Conservation (phyloP, 53 echinoderm and acorn worm species). For the Zoroaster sp. region DNA sequence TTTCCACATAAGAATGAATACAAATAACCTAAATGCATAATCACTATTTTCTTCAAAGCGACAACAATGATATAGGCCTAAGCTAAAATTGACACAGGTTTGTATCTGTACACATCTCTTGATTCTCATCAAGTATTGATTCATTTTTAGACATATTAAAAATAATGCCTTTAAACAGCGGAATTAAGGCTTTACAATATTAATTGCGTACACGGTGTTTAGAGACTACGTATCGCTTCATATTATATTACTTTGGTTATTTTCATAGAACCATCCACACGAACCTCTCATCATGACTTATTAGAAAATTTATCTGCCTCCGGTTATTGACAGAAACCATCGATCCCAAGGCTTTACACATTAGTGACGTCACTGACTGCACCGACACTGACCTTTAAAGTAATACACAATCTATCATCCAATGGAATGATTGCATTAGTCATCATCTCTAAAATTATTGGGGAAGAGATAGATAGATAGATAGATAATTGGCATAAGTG, state of each 20-base stretch:
- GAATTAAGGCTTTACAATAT: not conserved
- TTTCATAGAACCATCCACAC: not conserved
- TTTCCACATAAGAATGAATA: no score
- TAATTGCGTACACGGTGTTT: not conserved
- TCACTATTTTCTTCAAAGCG: no score
- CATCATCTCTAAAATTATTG: no score
- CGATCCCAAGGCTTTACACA: not conserved
- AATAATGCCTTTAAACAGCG: no score
- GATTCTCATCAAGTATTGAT: no score
- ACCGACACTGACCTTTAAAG: not conserved
- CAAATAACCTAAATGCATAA: no score
- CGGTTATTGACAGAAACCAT: not conserved
- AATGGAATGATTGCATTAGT: not conserved
- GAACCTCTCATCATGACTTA: not conserved
- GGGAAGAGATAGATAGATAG: no score
- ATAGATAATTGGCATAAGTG: no score
- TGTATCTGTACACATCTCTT: no score
- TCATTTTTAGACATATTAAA: no score
- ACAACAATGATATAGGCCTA: no score
- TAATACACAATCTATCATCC: not conserved
- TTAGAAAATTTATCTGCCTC: not conserved
- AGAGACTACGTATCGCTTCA: not conserved
- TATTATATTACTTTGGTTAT: not conserved
- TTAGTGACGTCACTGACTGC: slow-evolving; percentile 15
- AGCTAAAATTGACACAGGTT: no score